Evolutionary conservation across 2,797 vertebrate genomes (phyloP).

Genomic region (Etheostoma nigrum): DNA sequence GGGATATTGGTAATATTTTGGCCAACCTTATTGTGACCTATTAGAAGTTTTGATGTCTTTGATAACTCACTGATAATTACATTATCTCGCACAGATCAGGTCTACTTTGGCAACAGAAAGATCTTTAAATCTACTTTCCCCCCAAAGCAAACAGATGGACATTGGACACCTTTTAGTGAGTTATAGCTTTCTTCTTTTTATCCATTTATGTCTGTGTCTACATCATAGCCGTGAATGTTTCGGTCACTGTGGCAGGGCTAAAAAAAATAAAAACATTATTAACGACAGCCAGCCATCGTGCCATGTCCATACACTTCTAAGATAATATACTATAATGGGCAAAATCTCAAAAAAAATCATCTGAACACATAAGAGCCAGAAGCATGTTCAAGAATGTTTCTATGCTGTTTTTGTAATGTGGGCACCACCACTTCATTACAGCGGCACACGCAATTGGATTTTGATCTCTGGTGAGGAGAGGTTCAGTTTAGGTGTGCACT

Average conservation of each 20-base stretch:
- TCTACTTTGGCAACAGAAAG: neutral
- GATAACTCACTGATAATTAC: neutral
- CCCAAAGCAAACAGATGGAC: conserved; percentile 5
- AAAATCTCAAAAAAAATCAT: conserved; percentile 27
- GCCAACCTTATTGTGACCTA: neutral
- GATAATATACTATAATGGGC: conserved; percentile 22
- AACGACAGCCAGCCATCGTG: conserved; percentile 36
- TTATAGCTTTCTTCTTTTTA: neutral
- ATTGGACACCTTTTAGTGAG: neutral
- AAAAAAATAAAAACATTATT: conserved; percentile 21
- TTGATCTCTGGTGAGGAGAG: neutral
- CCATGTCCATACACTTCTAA: conserved; percentile 36
- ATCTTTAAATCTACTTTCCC: neutral
- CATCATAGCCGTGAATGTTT: neutral
- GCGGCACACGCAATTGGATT: conserved; percentile 4
- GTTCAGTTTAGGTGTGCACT: too few relatives aligned
- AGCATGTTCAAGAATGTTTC: conserved; percentile 12
- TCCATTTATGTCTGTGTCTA: neutral
- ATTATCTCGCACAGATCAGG: neutral
- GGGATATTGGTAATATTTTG: conserved; percentile 1
- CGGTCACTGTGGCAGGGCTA: conserved; percentile 19
- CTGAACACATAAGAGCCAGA: conserved; percentile 3
- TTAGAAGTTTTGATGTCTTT: neutral
- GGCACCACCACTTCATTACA: neutral
- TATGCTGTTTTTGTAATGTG: conserved; percentile 19